Conservation (phyloP, 2,888 invertebrate species). For the Lithosia quadra region DNA sequence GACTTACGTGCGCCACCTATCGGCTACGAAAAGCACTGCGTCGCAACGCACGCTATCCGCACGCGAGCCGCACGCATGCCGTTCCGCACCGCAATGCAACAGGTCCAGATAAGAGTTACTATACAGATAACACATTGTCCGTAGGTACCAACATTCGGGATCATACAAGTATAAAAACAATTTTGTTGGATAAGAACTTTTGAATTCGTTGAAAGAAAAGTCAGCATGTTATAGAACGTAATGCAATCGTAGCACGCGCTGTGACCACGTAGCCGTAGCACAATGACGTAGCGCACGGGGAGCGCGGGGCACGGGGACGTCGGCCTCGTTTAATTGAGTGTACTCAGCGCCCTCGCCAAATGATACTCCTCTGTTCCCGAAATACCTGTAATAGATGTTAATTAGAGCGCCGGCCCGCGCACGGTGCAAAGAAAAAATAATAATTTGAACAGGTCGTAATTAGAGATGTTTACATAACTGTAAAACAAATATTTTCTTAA, state of each 20-base stretch:
- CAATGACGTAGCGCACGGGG: conserved; percentile 34
- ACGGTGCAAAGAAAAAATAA: conserved; percentile 81
- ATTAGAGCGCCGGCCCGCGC: conserved; percentile 79
- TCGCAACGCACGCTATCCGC: conserved; percentile 33
- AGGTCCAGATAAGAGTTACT: conserved; percentile 17
- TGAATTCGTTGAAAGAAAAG: conserved; percentile 5
- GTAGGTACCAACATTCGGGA: background rate
- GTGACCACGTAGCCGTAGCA: conserved; percentile 24
- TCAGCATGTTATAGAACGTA: conserved; percentile 19
- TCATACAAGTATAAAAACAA: background rate
- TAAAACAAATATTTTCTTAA: conserved; percentile 86
- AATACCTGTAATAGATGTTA: conserved; percentile 86
- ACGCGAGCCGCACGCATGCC: conserved; percentile 8
- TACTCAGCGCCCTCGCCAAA: conserved; percentile 84
- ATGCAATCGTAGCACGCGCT: conserved; percentile 36
- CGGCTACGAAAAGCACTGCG: conserved; percentile 44
- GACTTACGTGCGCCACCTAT: conserved; percentile 67
- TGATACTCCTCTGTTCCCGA: conserved; percentile 83
- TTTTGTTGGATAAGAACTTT: background rate
- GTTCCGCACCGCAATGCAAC: conserved; percentile 20
- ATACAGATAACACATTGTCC: background rate
- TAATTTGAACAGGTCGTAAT: conserved; percentile 86
- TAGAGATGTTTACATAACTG: conserved; percentile 86
- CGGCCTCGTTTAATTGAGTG: conserved; percentile 83
- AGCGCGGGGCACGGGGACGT: conserved; percentile 54